Conservation (phyloP, 2,797 vertebrate species). For the Delichon dasypus region DNA sequence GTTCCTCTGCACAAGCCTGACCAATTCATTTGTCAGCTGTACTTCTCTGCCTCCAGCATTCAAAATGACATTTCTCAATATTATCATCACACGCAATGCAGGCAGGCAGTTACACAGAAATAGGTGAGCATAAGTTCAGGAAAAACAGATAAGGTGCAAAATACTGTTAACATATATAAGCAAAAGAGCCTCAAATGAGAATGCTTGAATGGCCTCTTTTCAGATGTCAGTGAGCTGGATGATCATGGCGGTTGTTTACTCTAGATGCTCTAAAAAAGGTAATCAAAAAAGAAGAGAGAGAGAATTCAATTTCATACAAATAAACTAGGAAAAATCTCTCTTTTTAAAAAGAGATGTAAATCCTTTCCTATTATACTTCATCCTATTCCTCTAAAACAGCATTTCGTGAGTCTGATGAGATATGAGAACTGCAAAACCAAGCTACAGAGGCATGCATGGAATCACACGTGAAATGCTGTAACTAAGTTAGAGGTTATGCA, state of each 20-base stretch:
- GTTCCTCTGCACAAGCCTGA: neutral
- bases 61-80: neutral
- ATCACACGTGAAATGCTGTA: neutral
- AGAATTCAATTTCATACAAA: conserved; percentile 30
- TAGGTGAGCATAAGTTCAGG: neutral
- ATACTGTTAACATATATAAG: neutral
- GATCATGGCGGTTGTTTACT: neutral
- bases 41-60: neutral
- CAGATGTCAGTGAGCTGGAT: neutral
- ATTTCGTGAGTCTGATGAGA: neutral
- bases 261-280: neutral
- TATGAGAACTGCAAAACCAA: neutral
- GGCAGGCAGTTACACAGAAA: neutral
- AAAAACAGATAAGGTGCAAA: neutral
- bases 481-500: neutral
- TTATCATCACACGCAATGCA: neutral
- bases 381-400: neutral
- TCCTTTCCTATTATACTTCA: neutral
- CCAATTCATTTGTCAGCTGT: neutral
- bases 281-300: conserved; percentile 7
- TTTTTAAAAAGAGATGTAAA: neutral
- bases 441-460: neutral
- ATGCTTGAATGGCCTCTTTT: neutral
- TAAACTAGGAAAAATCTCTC: neutral
- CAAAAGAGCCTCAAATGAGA: neutral